Base-by-base conservation (phyloP, 37 sponge, comb jelly and placozoan genomes). In the Halichondria panicea region DNA sequence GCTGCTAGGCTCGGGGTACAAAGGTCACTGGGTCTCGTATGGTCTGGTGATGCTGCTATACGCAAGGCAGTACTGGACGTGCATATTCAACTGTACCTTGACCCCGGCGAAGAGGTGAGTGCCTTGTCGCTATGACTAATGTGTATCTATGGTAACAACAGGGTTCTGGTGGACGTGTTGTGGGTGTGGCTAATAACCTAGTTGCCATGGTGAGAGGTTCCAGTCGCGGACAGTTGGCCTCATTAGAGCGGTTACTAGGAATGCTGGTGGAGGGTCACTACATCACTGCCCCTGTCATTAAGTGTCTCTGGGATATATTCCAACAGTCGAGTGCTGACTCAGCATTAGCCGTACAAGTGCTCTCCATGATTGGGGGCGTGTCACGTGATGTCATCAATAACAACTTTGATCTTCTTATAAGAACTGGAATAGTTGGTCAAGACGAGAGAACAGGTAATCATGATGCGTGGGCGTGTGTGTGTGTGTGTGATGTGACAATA, bases 31-130 rank as follows among this genome's bases (percentile, higher is more conserved):
- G 81, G 55, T 30, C 75, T 97, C 52, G 78, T 93, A 15, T 97
- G 92, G 89, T 90, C 92, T 39, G 25, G 65, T 19, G 97, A 97
- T 28, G 62, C 67, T 43, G 48, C 57, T 18, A 54, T 97, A 5
- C 65, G 66, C 15, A 84, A 90, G 18, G 82, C 77, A 4, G 66
- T 93, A 0, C 74, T 89, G 1, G 58, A 66, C 31, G 74, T 71
- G 13, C 93, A 93, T 81, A 65, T 74, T n/a, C 24, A 82, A 60
- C 83, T 94, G 38, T 94, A 91, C 77, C 85, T 94, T 64, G 60
- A 70, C 15, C 79, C 81, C 34, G 65, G 38, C 15, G 12, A 64
- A 36, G 11, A 64, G 65, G 9, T 34, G 30, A 8, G 18, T 8
- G 50, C 50, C 13, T 9, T 59, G 60, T 59, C 25, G 5, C 11